Conservation (phyloP, 2,888 invertebrate species). For the Drosophila picticornis region DNA sequence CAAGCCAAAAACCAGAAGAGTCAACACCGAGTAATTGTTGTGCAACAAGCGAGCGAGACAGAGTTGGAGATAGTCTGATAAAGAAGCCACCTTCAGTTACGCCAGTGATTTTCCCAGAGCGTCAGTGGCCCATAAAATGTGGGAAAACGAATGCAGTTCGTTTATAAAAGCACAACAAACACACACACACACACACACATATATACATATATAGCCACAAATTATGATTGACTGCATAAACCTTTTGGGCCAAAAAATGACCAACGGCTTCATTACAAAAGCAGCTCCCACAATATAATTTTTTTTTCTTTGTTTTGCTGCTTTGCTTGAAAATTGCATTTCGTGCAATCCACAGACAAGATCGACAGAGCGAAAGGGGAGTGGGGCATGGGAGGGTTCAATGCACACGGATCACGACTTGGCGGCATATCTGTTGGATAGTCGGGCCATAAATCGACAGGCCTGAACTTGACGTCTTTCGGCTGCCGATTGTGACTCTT, state of each 20-base stretch:
- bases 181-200: neutral
- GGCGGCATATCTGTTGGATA: constrained; percentile 29
- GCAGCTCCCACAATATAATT: constrained; percentile 69
- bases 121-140: constrained; percentile 68
- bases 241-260: constrained; percentile 31
- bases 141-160: constrained; percentile 61
- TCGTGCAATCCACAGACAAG: constrained; percentile 67
- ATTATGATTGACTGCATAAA: constrained; percentile 71
- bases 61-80: neutral
- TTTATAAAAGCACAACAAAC: neutral
- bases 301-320: neutral
- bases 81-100: constrained; percentile 40
- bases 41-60: constrained; percentile 29
- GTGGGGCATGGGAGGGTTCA: constrained; percentile 64
- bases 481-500: constrained; percentile 45
- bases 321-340: constrained; percentile 68
- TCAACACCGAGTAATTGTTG: constrained; percentile 57
- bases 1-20: constrained; percentile 20
- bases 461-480: constrained; percentile 55
- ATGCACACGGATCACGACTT: constrained; percentile 84
- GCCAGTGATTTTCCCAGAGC: constrained; percentile 75
- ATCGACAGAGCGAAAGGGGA: constrained; percentile 2
- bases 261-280: constrained; percentile 71
- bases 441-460: constrained; percentile 45
- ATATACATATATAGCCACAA: constrained; percentile 13